Base-by-base conservation (phyloP, 37 sponge, comb jelly and placozoan genomes). In the Crambe crambe region DNA sequence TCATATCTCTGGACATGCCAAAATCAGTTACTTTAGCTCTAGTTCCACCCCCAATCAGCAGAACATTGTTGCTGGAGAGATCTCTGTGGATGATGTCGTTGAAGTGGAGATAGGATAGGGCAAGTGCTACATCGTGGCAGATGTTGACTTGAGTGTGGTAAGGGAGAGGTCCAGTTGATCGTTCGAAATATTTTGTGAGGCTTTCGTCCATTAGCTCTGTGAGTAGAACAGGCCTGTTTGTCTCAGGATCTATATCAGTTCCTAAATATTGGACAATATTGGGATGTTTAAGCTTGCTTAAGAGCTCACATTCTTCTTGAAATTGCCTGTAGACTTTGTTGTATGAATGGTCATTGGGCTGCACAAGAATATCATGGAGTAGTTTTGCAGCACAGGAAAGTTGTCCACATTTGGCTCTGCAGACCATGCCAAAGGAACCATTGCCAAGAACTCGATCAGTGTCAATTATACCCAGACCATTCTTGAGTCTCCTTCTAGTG, bases 1-100 rank as follows among this genome's bases (percentile, higher is more conserved):
- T 8, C 22, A 15, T 47, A 74, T 29, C 37, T 83, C 74, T 32
- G 68, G 18, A 38, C 35, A 66, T 12, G 3, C 75, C 75, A 60
- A 83, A 74, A 22, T 83, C 83, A 29, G 83, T 39, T 6, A 83
- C 44, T 83, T 83, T 83, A 26, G 75, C 83, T 64, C 83, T 37
- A 20, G 22, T 51, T 22, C 40, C 66, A 39, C 34, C 34, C 9
- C 37, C 34, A 65, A 65, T 65, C 34, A 65, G 9, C 31, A 65
- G 34, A 3, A 65, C 66, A 32, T 65, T 65, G 66, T 65, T 65
- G 35, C 66, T 65, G 31, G 66, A 31, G 35, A 65, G 66, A 31
- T 5, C 30, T 26, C 66, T 30, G 31, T 65, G 66, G 31, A 65
- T 30, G 66, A 65, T 26, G 15, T 30, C 25, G 35, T 65, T 65